These are phyloP conservation scores for Sciurus niger DNA, from an alignment of 2,113 vertebrate species.

Conservation along the genomic window DNA sequence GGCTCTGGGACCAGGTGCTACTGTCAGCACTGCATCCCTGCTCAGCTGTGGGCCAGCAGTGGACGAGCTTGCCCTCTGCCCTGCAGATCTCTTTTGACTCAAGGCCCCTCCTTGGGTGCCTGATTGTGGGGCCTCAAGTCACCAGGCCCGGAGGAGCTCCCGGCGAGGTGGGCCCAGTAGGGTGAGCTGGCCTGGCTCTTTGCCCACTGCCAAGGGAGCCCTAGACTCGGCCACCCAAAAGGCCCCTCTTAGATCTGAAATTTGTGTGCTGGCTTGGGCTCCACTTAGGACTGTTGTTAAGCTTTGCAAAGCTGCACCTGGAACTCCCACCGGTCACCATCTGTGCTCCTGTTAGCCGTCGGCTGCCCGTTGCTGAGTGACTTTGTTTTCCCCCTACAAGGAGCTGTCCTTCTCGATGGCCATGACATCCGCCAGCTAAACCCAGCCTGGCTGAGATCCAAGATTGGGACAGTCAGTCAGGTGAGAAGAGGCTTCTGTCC, in stretches of 20 bases:
- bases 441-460: constrained; percentile 94
- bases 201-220: not conserved
- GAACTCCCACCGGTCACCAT: not conserved
- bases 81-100: not conserved
- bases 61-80: not conserved
- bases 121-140: not conserved
- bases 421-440: constrained; percentile 94
- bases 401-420: constrained; percentile 93
- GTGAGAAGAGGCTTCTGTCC: constrained; percentile 85
- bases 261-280: not conserved
- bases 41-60: not conserved
- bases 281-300: not conserved
- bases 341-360: not conserved
- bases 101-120: no score
- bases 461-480: constrained; percentile 98
- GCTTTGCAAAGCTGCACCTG: not conserved
- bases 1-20: not conserved
- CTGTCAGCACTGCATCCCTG: no score
- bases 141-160: not conserved
- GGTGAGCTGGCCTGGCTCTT: rapidly evolving
- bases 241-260: not conserved
- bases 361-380: not conserved
- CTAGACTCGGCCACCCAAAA: not conserved
- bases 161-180: not conserved
- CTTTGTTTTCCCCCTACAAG: constrained; percentile 84